These are phyloP conservation scores for Drosophila stalkeri DNA, from an alignment of 2,888 invertebrate genomes.

Conservation along the genomic window DNA sequence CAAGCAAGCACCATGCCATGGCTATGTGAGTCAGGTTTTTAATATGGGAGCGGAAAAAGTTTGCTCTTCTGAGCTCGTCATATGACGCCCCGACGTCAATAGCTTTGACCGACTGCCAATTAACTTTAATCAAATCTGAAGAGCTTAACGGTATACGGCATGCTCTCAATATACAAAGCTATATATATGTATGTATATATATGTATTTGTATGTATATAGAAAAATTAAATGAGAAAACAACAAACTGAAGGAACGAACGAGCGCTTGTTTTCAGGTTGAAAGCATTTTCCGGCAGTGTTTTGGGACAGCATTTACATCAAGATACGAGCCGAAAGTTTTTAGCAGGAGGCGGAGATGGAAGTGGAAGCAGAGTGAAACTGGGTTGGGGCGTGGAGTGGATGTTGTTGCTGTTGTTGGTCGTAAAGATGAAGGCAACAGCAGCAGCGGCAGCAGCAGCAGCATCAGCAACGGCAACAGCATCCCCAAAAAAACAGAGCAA, in stretches of 20 bases:
- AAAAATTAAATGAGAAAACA: conserved; percentile 11
- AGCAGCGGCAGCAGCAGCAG: not conserved
- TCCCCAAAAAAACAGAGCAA: conserved; percentile 36
- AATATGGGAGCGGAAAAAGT: conserved; percentile 1
- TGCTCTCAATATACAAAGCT: not conserved
- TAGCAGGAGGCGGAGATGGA: too few species aligned
- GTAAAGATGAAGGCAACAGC: not conserved
- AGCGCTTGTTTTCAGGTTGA: conserved; percentile 29
- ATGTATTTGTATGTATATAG: not conserved
- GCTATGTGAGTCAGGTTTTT: not conserved
- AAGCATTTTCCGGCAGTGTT: conserved; percentile 23
- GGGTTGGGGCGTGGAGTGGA: not conserved
- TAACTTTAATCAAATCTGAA: conserved; percentile 8
- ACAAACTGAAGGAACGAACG: conserved; percentile 8
- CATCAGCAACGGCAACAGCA: conserved; percentile 13
- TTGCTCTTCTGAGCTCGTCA: not conserved
- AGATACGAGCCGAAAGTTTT: conserved; percentile 36
- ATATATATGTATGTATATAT: not conserved
- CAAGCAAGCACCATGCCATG: not conserved
- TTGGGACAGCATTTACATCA: conserved; percentile 24
- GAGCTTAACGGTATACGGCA: conserved; percentile 4
- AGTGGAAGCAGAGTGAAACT: not conserved
- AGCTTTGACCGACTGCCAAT: conserved; percentile 6
- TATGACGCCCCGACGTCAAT: conserved; percentile 4
- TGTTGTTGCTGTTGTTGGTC: not conserved